phyloP scores from a whole-genome alignment of 2,797 vertebrate genomes.

The Malacoraja senta region DNA sequence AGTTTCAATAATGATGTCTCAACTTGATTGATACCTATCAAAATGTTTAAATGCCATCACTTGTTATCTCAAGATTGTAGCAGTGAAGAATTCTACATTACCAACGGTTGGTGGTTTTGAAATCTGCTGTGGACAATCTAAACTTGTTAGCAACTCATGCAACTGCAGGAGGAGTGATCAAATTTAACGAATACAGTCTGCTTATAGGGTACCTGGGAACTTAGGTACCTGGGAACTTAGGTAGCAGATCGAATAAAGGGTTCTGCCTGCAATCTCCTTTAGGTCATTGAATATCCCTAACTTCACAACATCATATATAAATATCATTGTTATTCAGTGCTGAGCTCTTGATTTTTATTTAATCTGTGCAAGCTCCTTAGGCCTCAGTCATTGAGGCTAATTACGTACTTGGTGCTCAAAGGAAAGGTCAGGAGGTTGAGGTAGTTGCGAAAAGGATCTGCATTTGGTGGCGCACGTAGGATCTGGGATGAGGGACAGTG shows the following conservation, averaged over 20 bases:
- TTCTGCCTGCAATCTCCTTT: background rate
- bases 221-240: constrained; percentile 1
- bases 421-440: too few species aligned
- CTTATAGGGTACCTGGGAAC: background rate
- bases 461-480: too few species aligned
- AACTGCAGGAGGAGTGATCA: constrained; percentile 21
- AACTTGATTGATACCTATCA: constrained; percentile 6
- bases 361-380: background rate
- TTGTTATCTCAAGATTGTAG: background rate
- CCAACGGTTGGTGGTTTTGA: background rate
- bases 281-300: background rate
- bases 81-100: background rate
- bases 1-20: background rate
- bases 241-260: background rate
- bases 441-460: too few species aligned
- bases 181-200: background rate
- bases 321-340: background rate
- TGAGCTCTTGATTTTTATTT: background rate
- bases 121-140: background rate
- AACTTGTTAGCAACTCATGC: background rate
- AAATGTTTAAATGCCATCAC: constrained; percentile 12
- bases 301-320: background rate
- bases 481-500: too few species aligned
- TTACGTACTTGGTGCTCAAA: too few species aligned
- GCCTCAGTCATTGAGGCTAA: background rate